Evolutionary conservation across 2,797 vertebrate genomes (phyloP).

Genomic region (Sebastes elongatus): DNA sequence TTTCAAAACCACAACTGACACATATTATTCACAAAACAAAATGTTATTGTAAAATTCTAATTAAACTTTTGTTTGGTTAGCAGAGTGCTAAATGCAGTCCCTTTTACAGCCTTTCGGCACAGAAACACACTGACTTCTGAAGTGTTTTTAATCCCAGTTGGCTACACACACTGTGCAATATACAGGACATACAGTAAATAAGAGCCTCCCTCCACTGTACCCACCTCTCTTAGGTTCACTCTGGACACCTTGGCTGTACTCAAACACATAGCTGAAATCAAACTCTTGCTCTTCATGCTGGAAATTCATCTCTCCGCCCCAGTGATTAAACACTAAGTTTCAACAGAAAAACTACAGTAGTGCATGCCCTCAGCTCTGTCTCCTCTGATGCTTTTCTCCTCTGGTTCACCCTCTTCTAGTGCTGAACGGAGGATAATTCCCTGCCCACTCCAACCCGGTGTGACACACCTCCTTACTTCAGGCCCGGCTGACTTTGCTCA

Average conservation of each 20-base stretch:
- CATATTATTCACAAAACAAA: background rate
- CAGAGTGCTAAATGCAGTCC: background rate
- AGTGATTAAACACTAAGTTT: background rate
- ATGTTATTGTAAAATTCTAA: background rate
- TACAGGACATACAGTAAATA: background rate
- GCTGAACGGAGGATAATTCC: constrained; percentile 48
- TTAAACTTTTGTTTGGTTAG: background rate
- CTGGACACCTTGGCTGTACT: constrained; percentile 84
- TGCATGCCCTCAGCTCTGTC: constrained; percentile 17
- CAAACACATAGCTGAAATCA: constrained; percentile 90
- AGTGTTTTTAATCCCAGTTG: background rate
- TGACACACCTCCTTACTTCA: constrained; percentile 67
- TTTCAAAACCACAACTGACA: background rate
- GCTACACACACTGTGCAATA: background rate
- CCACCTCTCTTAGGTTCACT: constrained; percentile 70
- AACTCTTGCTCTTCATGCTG: constrained; percentile 87
- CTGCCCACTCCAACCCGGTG: constrained; percentile 57
- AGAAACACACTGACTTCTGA: background rate
- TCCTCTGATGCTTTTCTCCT: constrained; percentile 38
- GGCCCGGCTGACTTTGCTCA: constrained; percentile 60
- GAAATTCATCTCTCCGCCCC: constrained; percentile 84
- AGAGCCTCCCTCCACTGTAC: background rate
- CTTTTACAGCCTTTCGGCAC: background rate
- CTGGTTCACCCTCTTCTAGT: constrained; percentile 50
- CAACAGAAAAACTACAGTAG: background rate